These are phyloP conservation scores for Chauna torquata DNA, from an alignment of 2,113 vertebrate species.

Conservation along the genomic window DNA sequence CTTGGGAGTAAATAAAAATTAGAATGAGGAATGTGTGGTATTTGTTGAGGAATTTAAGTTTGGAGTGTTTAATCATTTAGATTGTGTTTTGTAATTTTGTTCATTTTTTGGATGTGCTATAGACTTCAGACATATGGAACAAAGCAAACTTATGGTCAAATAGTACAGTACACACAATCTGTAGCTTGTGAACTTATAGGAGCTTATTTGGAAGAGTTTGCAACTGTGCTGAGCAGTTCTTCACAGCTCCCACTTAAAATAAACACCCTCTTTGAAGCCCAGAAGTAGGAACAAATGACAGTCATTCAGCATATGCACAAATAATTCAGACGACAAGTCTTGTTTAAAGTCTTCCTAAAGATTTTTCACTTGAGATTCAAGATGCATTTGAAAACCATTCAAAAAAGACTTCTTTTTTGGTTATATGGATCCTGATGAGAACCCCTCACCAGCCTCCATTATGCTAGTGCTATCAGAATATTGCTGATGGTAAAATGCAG, in stretches of 20 bases:
- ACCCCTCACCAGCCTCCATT: not conserved
- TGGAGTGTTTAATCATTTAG: not conserved
- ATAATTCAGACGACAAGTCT: slow-evolving; percentile 34
- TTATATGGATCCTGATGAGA: not conserved
- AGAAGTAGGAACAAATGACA: slow-evolving; percentile 42
- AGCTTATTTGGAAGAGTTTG: slow-evolving; percentile 32
- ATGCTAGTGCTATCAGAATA: not conserved
- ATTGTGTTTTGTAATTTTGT: not conserved
- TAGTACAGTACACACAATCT: slow-evolving; percentile 19
- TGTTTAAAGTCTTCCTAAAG: slow-evolving; percentile 31
- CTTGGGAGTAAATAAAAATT: not conserved
- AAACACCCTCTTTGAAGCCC: slow-evolving; percentile 25
- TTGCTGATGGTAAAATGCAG: not conserved
- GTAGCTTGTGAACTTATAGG: slow-evolving; percentile 21
- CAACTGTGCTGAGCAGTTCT: slow-evolving; percentile 31
- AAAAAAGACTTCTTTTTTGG: not conserved
- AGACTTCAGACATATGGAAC: slow-evolving; percentile 13
- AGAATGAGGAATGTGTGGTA: not conserved
- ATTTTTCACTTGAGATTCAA: slow-evolving; percentile 20
- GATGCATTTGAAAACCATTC: not conserved
- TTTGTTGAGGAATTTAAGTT: not conserved
- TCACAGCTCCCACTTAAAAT: slow-evolving; percentile 54
- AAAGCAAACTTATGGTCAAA: not conserved
- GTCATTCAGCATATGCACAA: slow-evolving; percentile 54
- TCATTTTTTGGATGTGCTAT: not conserved